phyloP scores from a whole-genome alignment of 2,888 invertebrate genomes.

The Pocota personata region DNA sequence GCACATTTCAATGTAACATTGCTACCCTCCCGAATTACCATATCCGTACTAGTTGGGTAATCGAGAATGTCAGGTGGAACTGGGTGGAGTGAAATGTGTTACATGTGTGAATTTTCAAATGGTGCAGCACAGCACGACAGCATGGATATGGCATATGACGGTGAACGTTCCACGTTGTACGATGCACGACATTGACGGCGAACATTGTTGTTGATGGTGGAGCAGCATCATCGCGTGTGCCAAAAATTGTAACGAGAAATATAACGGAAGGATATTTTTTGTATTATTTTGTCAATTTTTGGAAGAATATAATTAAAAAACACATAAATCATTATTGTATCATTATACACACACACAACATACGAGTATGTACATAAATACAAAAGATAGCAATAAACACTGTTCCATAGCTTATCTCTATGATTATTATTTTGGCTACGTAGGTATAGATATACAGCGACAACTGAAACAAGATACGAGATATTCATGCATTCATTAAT shows the following conservation, averaged over 20 bases:
- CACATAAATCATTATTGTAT: constrained; percentile 72
- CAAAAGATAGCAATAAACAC: constrained; percentile 49
- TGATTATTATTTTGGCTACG: constrained; percentile 25
- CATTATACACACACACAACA: constrained; percentile 27
- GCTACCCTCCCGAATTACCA: constrained; percentile 93
- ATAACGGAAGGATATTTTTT: constrained; percentile 49
- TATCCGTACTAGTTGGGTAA: constrained; percentile 92
- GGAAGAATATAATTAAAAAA: constrained; percentile 72
- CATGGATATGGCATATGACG: constrained; percentile 36
- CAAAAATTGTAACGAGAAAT: constrained; percentile 55
- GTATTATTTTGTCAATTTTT: constrained; percentile 51
- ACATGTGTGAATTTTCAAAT: constrained; percentile 70
- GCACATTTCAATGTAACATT: constrained; percentile 93
- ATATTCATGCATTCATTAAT: constrained; percentile 36
- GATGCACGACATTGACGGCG: neutral
- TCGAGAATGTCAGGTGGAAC: constrained; percentile 94
- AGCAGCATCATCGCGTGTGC: constrained; percentile 43
- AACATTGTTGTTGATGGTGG: neutral
- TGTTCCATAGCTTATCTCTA: constrained; percentile 58
- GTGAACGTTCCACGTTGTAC: constrained; percentile 22
- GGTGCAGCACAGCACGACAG: constrained; percentile 37
- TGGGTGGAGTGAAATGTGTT: constrained; percentile 77
- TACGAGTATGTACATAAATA: neutral
- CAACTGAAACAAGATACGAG: constrained; percentile 14
- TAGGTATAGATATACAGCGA: neutral